Conservation (phyloP, 1,140 invertebrate species). For the Heterodera schachtii region DNA sequence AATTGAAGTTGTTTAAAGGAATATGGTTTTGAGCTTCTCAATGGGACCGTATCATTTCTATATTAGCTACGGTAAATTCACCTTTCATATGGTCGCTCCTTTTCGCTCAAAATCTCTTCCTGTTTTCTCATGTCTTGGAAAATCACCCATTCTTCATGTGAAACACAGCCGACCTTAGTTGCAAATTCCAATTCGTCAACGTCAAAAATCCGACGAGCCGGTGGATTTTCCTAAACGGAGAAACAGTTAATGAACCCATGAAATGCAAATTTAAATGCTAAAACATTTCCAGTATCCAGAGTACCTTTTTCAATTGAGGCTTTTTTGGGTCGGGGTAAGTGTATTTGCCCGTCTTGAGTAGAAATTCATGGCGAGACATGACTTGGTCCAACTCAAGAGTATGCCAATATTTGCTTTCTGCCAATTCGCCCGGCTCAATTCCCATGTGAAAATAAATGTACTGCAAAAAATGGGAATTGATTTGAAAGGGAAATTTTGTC, state of each 20-base stretch:
- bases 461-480: constrained; percentile 19
- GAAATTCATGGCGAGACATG: constrained; percentile 54
- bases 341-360: constrained; percentile 55
- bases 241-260: not conserved
- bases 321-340: constrained; percentile 54
- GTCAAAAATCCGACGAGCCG: constrained; percentile 44
- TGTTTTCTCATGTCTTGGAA: constrained; percentile 49
- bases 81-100: constrained; percentile 55
- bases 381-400: constrained; percentile 50
- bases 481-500: not conserved
- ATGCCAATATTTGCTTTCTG: constrained; percentile 39
- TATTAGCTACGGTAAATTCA: not conserved
- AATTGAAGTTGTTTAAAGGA: too few species aligned
- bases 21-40: too few species aligned
- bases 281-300: too few species aligned
- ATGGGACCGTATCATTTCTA: not conserved
- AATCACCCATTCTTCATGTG: constrained; percentile 54
- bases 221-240: constrained; percentile 54
- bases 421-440: constrained; percentile 46
- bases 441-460: constrained; percentile 63
- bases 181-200: constrained; percentile 49
- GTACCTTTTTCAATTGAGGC: constrained; percentile 56
- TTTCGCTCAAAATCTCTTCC: constrained; percentile 28
- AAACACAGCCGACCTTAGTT: constrained; percentile 44
- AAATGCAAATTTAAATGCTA: not conserved